phyloP scores from a whole-genome alignment of 2,113 vertebrate species.

The Oreotrochilus melanogaster region DNA sequence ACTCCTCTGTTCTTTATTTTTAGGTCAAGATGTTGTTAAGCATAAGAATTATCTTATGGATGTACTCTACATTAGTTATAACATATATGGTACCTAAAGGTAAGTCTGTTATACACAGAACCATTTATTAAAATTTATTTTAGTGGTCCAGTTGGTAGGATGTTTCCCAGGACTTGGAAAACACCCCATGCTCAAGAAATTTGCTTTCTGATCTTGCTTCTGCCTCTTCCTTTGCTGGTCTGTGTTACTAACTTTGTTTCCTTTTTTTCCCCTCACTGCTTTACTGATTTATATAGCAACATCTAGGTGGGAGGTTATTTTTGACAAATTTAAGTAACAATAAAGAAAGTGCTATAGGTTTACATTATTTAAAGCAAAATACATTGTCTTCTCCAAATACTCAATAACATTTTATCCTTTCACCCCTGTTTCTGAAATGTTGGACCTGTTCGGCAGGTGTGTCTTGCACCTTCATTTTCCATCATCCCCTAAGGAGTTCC shows the following conservation, averaged over 20 bases:
- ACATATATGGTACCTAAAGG: slow-evolving; percentile 76
- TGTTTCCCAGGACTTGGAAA: not conserved
- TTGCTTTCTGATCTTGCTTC: not conserved
- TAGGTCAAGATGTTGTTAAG: slow-evolving; percentile 91
- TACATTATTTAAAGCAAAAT: not conserved
- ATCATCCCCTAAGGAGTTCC: not conserved
- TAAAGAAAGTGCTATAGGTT: not conserved
- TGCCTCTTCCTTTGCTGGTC: not conserved
- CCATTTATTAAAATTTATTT: not conserved
- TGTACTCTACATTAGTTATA: slow-evolving; percentile 83
- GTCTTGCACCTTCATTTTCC: not conserved
- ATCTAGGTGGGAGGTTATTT: not conserved
- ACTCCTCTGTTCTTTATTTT: slow-evolving; percentile 55
- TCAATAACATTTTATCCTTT: not conserved
- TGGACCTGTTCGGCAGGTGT: not conserved
- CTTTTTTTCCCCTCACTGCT: not conserved
- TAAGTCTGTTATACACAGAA: slow-evolving; percentile 61
- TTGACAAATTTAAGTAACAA: not conserved
- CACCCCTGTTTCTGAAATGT: not conserved
- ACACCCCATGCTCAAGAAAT: not conserved
- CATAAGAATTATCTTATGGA: slow-evolving; percentile 91
- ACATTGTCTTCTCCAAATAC: not conserved
- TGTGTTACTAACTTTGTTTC: not conserved
- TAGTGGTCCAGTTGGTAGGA: fast-evolving
- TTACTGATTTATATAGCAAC: not conserved